Evolutionary conservation across 2,888 invertebrate genomes (phyloP).

Genomic region (Stenichneumon culpator): DNA sequence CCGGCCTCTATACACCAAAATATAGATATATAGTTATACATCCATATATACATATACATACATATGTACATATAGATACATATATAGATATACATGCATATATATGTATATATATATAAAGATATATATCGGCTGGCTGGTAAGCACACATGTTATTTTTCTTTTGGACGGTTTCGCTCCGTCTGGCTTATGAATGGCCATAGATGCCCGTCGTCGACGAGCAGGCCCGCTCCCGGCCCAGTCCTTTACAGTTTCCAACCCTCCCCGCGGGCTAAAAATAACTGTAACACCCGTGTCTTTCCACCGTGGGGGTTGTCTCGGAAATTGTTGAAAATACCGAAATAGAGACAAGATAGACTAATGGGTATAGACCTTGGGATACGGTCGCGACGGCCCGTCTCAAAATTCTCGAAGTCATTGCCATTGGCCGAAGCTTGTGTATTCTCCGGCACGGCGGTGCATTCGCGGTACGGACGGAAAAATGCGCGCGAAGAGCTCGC

Average conservation of each 20-base stretch:
- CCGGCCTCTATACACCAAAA: background rate
- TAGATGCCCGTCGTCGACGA: constrained; percentile 59
- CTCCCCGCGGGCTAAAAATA: constrained; percentile 69
- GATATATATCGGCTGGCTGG: constrained; percentile 7
- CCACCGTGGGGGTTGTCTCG: constrained; percentile 63
- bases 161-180: constrained; percentile 61
- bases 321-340: constrained; percentile 65
- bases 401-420: constrained; percentile 26
- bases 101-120: background rate
- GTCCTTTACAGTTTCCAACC: constrained; percentile 65
- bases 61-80: too few relatives aligned
- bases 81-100: too few relatives aligned
- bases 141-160: constrained; percentile 50
- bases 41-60: background rate
- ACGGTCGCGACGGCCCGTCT: constrained; percentile 20
- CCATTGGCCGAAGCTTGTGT: constrained; percentile 27
- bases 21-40: background rate
- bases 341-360: constrained; percentile 62
- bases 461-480: background rate
- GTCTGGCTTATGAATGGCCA: constrained; percentile 69
- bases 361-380: constrained; percentile 28
- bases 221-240: constrained; percentile 22
- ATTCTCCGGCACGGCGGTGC: background rate
- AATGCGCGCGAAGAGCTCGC: background rate
- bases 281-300: constrained; percentile 52